Evolutionary conservation across 1,140 invertebrate genomes (phyloP), one percentile per base, ranked within the genome.

Genomic region (Megalonaias nervosa): DNA sequence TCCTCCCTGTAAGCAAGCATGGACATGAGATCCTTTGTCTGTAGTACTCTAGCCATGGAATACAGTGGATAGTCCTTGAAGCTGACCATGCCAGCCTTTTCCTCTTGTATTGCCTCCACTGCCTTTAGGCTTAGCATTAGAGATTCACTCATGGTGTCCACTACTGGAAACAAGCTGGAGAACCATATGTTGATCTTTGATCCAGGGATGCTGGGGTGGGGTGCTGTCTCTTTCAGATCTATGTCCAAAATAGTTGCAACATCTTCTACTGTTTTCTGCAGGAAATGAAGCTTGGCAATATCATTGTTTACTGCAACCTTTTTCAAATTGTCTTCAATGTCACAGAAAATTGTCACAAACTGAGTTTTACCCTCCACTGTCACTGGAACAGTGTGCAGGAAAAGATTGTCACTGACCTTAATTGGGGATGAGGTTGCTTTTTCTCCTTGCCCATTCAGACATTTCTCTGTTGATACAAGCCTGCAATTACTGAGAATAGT

Each of bases 401-500:
- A 89, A 12, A 81, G 79, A 67, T 86, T 72, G 57, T 83, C 38
- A 48, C 38, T 48, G 38, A 48, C 38, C 6, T 9, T 48, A 48
- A 48, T 6, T 48, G 38, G 9, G 11, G 38, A 48, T 48, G 6
- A 48, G 6, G 6, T 48, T 48, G 38, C 38, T 48, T 48, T 11
- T 11, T 48, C 38, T 48, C 6, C 38, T 48, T 48, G 38, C 38
- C 38, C 38, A 9, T 48, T 48, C 38, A 48, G 4, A 48, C 38
- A 48, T 48, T 48, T 48, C 6, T 48, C 38, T 48, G 38, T 11
- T 11, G 38, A 48, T 0, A 48, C 0, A 48, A 9, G 38, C 38
- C 87, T 76, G 79, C 90, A 91, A 75, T 91, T 91, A 71, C 91
- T 92, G 31, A 92, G 23, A 61, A 92, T 90, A 58, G 84, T 86